Conservation (phyloP, 2,797 vertebrate species). For the Cyclopterus lumpus region DNA sequence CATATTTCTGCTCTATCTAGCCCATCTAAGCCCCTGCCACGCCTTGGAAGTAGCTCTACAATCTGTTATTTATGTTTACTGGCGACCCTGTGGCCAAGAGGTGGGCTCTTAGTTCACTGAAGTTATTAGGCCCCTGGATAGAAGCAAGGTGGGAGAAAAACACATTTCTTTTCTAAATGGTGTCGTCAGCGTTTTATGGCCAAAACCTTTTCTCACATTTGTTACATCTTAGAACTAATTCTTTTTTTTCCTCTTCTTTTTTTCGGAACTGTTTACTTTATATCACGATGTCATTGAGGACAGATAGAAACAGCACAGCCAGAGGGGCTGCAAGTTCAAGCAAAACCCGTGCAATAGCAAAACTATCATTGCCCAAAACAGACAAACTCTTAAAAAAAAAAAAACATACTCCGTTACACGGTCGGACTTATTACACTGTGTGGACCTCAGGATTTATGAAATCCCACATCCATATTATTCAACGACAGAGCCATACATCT, state of each 20-base stretch:
- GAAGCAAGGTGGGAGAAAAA: conserved; percentile 63
- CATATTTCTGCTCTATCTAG: conserved; percentile 72
- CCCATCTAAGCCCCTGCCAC: conserved; percentile 65
- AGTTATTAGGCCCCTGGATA: conserved; percentile 77
- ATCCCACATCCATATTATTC: conserved; percentile 5
- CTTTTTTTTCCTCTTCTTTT: no score
- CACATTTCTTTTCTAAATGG: conserved; percentile 79
- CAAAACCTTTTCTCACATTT: conserved; percentile 67
- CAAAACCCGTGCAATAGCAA: conserved; percentile 32
- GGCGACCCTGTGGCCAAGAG: conserved; percentile 71
- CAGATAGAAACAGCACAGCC: conserved; percentile 31
- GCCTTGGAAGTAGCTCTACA: conserved; percentile 58
- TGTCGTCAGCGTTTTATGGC: conserved; percentile 67
- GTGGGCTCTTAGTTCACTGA: conserved; percentile 69
- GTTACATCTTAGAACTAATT: conserved; percentile 44
- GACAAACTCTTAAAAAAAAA: conserved; percentile 36
- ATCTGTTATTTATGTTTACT: conserved; percentile 80
- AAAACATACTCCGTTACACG: conserved; percentile 24
- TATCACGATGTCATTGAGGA: conserved; percentile 58
- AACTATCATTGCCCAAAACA: conserved; percentile 23
- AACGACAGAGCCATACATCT: conserved; percentile 4
- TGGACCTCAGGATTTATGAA: conserved; percentile 20
- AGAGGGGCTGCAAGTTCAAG: conserved; percentile 38
- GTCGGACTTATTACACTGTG: conserved; percentile 5
- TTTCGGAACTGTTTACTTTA: conserved; percentile 52